phyloP scores from a whole-genome alignment of 2,888 invertebrate species.

The Quadriops clusia region DNA sequence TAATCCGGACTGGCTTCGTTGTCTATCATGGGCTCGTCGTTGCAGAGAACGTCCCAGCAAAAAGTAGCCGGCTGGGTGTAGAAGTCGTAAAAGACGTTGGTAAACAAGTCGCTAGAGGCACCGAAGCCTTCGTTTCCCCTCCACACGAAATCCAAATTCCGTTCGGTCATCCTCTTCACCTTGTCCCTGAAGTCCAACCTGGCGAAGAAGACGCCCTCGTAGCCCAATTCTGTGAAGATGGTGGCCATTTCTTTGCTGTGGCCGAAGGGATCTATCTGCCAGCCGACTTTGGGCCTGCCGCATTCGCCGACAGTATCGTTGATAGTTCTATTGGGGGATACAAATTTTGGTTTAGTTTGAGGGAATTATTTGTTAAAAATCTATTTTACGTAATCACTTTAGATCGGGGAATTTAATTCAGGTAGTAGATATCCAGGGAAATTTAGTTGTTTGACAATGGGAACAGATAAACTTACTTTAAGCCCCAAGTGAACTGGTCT shows the following conservation, averaged over 20 bases:
- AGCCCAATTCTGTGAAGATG: conserved; percentile 66
- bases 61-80: conserved; percentile 60
- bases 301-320: conserved; percentile 61
- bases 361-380: conserved; percentile 2
- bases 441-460: neutral
- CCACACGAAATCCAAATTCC: conserved; percentile 72
- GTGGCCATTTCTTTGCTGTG: conserved; percentile 66
- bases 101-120: conserved; percentile 38
- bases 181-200: conserved; percentile 77
- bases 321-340: conserved; percentile 44
- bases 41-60: conserved; percentile 61
- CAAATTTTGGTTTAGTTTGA: neutral
- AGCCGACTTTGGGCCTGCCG: conserved; percentile 61
- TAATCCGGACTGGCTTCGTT: conserved; percentile 49
- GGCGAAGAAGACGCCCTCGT: conserved; percentile 72
- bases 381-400: too few species aligned
- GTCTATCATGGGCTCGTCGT: conserved; percentile 33
- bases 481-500: conserved; percentile 59
- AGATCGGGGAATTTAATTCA: too few species aligned
- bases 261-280: conserved; percentile 84
- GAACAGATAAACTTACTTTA: conserved; percentile 37
- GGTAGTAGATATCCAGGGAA: too few species aligned
- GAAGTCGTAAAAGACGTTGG: conserved; percentile 52
- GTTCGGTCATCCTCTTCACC: conserved; percentile 38
- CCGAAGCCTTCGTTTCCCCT: conserved; percentile 54